Evolutionary conservation across 2,797 vertebrate species (phyloP).

Genomic region (Eptatretus atami): DNA sequence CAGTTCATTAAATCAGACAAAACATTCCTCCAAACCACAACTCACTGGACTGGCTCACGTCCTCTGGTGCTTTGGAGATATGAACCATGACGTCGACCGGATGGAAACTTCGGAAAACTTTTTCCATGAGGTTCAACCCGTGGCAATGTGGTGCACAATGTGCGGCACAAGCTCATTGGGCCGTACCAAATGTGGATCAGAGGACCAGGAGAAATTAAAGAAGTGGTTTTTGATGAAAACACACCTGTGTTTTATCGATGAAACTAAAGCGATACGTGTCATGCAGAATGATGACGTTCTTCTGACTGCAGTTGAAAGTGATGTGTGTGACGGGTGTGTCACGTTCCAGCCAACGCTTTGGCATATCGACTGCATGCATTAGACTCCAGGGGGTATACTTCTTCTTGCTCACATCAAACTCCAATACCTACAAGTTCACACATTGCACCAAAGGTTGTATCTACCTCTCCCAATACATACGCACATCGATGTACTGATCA

Average conservation of each 20-base stretch:
- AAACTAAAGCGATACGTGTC: slow-evolving; percentile 59
- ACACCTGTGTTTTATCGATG: slow-evolving; percentile 59
- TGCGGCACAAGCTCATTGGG: neutral
- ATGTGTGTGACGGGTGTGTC: slow-evolving; percentile 45
- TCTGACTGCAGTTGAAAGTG: slow-evolving; percentile 29
- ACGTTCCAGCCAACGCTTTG: slow-evolving; percentile 32
- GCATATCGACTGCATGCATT: slow-evolving; percentile 31
- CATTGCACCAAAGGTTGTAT: too few relatives aligned
- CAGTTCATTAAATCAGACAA: too few relatives aligned
- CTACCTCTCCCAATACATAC: too few relatives aligned
- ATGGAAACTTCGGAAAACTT: neutral
- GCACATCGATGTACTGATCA: too few relatives aligned
- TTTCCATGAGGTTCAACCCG: too few relatives aligned
- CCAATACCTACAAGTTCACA: slow-evolving; percentile 25
- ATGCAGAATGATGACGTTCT: slow-evolving; percentile 36
- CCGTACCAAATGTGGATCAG: neutral
- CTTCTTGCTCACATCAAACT: slow-evolving; percentile 35
- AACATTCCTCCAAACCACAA: too few relatives aligned
- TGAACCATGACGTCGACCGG: too few relatives aligned
- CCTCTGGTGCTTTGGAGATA: too few relatives aligned
- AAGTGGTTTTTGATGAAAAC: neutral
- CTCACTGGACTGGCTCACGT: too few relatives aligned
- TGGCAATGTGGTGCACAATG: neutral
- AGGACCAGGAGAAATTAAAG: too few relatives aligned
- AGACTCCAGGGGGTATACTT: slow-evolving; percentile 60